These are phyloP conservation scores for Lasioglossum marginatum DNA, from an alignment of 2,888 invertebrate genomes.

Conservation along the genomic window DNA sequence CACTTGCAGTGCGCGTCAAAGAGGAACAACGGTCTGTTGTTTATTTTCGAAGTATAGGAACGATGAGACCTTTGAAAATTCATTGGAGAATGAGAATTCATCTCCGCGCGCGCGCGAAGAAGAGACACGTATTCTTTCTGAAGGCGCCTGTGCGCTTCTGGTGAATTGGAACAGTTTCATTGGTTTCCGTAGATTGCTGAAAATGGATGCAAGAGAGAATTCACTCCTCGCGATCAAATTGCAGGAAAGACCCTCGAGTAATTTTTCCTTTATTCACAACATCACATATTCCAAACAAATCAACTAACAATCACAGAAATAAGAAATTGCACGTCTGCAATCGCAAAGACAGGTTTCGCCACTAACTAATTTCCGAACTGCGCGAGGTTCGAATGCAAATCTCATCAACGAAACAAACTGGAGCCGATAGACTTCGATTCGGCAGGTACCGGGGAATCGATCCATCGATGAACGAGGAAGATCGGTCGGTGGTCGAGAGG, in stretches of 20 bases:
- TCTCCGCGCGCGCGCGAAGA: background rate
- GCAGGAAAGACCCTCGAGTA: background rate
- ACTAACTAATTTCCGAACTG: background rate
- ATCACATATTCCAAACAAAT: background rate
- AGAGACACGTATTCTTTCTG: background rate
- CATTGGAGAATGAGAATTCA: background rate
- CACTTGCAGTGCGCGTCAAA: background rate
- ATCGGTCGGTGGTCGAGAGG: background rate
- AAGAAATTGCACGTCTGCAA: background rate
- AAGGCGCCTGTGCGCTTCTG: background rate
- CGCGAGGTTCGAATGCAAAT: background rate
- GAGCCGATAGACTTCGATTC: background rate
- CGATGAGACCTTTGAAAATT: background rate
- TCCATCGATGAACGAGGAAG: conserved; percentile 29
- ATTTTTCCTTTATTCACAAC: background rate
- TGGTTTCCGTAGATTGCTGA: background rate
- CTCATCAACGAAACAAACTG: background rate
- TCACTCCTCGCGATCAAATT: background rate
- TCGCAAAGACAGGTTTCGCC: background rate
- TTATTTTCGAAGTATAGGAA: background rate
- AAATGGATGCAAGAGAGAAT: background rate
- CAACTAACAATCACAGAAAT: background rate
- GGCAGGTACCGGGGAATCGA: background rate
- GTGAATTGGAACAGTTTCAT: background rate
- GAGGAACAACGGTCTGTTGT: background rate